A percentile compares a stretch with the other conserved stretches of the same genome.
Conservation (phyloP, 2,888 invertebrate genomes). For the Magallana nippona region DNA sequence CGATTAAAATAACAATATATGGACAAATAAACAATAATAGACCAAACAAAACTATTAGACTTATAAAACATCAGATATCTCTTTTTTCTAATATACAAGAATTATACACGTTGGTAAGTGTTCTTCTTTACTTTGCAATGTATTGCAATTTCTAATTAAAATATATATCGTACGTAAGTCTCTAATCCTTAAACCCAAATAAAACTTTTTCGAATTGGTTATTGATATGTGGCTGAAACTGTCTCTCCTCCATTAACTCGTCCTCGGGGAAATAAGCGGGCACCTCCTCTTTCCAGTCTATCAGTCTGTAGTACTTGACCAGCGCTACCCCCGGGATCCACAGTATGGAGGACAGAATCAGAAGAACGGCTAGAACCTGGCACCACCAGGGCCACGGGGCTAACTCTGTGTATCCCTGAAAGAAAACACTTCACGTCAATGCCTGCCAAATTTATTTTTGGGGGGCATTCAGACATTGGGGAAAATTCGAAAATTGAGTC, state of each 20-base stretch:
- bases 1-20: too few relatives aligned
- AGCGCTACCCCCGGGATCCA: conserved; percentile 71
- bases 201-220: conserved; percentile 53
- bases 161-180: neutral
- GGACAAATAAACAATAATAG: too few relatives aligned
- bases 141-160: neutral
- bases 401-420: conserved; percentile 60
- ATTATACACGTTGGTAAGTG: too few relatives aligned
- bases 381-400: conserved; percentile 71
- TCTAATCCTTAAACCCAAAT: conserved; percentile 53
- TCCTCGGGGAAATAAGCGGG: conserved; percentile 70
- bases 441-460: too few relatives aligned
- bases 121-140: too few relatives aligned
- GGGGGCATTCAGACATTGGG: too few relatives aligned
- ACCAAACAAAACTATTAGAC: too few relatives aligned
- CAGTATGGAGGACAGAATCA: conserved; percentile 66
- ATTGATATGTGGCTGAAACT: conserved; percentile 52
- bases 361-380: conserved; percentile 63
- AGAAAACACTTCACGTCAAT: neutral
- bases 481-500: too few relatives aligned
- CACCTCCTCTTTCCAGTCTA: conserved; percentile 63
- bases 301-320: conserved; percentile 59
- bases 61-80: too few relatives aligned
- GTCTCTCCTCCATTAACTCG: conserved; percentile 64
- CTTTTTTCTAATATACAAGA: too few relatives aligned